phyloP scores from a whole-genome alignment of 2,113 vertebrate species.

The Eira barbara region DNA sequence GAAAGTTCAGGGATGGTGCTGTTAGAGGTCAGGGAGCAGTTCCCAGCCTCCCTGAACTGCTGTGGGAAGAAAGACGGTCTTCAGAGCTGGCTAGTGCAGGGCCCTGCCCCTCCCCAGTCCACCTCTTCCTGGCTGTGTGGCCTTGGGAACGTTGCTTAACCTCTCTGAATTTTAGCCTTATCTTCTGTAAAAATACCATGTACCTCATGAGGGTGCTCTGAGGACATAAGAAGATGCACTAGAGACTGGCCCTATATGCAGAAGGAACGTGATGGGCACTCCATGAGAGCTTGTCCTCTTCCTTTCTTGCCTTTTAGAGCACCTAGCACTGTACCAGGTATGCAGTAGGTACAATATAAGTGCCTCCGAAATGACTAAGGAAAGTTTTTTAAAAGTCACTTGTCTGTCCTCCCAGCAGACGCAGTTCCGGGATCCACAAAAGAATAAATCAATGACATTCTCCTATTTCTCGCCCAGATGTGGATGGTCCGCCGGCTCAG shows the following conservation, averaged over 20 bases:
- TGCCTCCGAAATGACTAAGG: neutral
- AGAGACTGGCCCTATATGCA: neutral
- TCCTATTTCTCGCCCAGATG: neutral
- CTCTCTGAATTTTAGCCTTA: neutral
- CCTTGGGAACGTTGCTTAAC: neutral
- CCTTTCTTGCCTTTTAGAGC: neutral
- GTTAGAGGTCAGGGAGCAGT: neutral
- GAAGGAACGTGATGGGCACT: rapidly evolving
- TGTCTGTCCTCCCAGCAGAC: neutral
- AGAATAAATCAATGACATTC: too few species aligned
- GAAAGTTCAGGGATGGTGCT: neutral
- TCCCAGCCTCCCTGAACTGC: neutral
- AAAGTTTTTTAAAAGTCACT: neutral
- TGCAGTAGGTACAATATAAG: neutral
- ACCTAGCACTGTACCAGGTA: neutral
- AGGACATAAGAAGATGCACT: neutral
- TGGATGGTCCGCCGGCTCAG: neutral
- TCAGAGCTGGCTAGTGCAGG: neutral
- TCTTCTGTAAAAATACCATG: neutral
- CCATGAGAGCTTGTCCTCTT: neutral
- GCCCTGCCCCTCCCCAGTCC: too few species aligned
- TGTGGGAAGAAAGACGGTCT: neutral
- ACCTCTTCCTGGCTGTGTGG: neutral
- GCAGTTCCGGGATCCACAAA: neutral
- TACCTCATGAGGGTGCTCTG: neutral